Conservation (phyloP, 2,888 invertebrate genomes). For the Ceriagrion tenellum region DNA sequence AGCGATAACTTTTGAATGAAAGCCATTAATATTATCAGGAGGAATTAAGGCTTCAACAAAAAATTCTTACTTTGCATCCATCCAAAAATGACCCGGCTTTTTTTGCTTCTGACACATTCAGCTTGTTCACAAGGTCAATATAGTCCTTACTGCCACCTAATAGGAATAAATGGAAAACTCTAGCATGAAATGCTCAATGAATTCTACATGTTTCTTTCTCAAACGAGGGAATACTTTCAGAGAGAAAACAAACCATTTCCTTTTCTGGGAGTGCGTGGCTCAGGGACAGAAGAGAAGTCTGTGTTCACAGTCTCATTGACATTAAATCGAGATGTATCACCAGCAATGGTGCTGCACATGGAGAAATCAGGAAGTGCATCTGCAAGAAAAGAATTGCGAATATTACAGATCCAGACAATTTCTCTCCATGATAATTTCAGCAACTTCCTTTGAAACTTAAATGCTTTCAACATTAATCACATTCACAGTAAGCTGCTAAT, state of each 20-base stretch:
- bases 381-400: conserved; percentile 12
- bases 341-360: conserved; percentile 78
- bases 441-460: too few species aligned
- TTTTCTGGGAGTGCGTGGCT: conserved; percentile 45
- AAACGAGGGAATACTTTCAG: not conserved
- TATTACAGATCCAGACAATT: not conserved
- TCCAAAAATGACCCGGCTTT: conserved; percentile 91
- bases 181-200: not conserved
- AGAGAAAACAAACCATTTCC: conserved; percentile 43
- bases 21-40: not conserved
- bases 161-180: not conserved
- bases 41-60: too few species aligned
- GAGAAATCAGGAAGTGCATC: conserved; percentile 77
- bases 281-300: not conserved
- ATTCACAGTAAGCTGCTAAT: too few species aligned
- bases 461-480: too few species aligned
- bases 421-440: too few species aligned
- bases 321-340: conserved; percentile 70
- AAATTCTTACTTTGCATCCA: conserved; percentile 85
- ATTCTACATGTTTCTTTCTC: not conserved
- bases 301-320: conserved; percentile 69
- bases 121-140: conserved; percentile 73
- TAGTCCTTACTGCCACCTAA: conserved; percentile 30
- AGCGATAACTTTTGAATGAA: too few species aligned
- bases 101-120: conserved; percentile 85